These are phyloP conservation scores for Helicolenus hilgendorfi DNA, from an alignment of 2,797 vertebrate species.

Conservation along the genomic window DNA sequence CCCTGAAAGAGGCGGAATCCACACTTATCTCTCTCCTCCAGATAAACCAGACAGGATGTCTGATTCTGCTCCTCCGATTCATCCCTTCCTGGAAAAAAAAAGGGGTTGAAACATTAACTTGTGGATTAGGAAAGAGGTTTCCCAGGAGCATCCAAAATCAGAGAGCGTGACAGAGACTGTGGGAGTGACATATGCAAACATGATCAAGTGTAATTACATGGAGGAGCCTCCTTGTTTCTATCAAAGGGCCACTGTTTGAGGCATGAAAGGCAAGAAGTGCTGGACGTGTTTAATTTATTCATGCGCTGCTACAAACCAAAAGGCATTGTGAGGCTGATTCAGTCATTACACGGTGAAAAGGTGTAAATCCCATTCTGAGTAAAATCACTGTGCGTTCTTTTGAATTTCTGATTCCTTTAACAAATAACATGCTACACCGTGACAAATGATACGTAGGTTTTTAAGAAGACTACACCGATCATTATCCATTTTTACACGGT, in stretches of 20 bases:
- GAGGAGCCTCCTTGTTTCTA: slow-evolving; percentile 80
- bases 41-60: slow-evolving; percentile 83
- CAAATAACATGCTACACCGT: slow-evolving; percentile 25
- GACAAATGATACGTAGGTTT: slow-evolving; percentile 30
- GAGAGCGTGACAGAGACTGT: slow-evolving; percentile 76
- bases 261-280: slow-evolving; percentile 71
- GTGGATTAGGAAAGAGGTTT: slow-evolving; percentile 78
- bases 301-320: slow-evolving; percentile 61
- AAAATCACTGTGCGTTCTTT: slow-evolving; percentile 55
- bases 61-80: slow-evolving; percentile 73
- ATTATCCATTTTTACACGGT: slow-evolving; percentile 17
- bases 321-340: slow-evolving; percentile 70
- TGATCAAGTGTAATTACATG: slow-evolving; percentile 89
- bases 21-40: slow-evolving; percentile 86
- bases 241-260: slow-evolving; percentile 73
- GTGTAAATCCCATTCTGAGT: slow-evolving; percentile 71
- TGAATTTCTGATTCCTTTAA: slow-evolving; percentile 45
- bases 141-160: slow-evolving; percentile 73
- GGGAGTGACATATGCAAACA: slow-evolving; percentile 86
- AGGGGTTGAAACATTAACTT: slow-evolving; percentile 60
- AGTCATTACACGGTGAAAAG: slow-evolving; percentile 70
- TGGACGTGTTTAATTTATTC: slow-evolving; percentile 76
- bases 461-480: slow-evolving; percentile 17
- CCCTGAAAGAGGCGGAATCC: slow-evolving; percentile 72
- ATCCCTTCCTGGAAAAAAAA: slow-evolving; percentile 36